A percentile compares a stretch with the other conserved stretches of the same genome.
Evolutionary conservation across 2,113 vertebrate genomes (phyloP).

Genomic region (Syngnathus floridae): DNA sequence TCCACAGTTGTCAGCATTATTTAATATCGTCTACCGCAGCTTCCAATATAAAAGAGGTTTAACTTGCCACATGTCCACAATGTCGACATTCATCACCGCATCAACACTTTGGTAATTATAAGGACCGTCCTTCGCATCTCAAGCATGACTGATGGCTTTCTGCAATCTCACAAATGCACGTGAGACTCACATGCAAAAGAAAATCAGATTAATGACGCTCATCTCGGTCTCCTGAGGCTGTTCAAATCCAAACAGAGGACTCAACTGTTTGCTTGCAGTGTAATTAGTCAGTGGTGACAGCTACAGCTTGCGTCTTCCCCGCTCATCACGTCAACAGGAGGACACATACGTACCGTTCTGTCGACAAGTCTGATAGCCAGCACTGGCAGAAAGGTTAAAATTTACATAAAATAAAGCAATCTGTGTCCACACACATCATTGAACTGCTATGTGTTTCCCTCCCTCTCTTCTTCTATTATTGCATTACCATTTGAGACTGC

Average conservation of each 20-base stretch:
- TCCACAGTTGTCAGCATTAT: not conserved
- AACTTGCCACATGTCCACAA: slow-evolving; percentile 44
- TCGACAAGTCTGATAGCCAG: slow-evolving; percentile 61
- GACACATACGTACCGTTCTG: slow-evolving; percentile 48
- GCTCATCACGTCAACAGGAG: slow-evolving; percentile 54
- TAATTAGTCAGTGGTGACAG: slow-evolving; percentile 67
- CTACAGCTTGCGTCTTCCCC: slow-evolving; percentile 50
- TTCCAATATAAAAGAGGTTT: slow-evolving; percentile 11
- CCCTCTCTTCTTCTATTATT: slow-evolving; percentile 16
- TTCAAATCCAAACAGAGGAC: slow-evolving; percentile 65
- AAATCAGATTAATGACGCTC: slow-evolving; percentile 65
- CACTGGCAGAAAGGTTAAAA: slow-evolving; percentile 58
- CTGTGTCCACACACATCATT: slow-evolving; percentile 48
- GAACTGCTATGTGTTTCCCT: not conserved
- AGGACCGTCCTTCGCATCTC: slow-evolving; percentile 53
- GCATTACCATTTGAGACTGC: slow-evolving; percentile 15
- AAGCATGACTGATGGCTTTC: slow-evolving; percentile 61
- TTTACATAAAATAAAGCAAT: slow-evolving; percentile 66
- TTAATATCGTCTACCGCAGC: not conserved
- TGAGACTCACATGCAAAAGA: slow-evolving; percentile 36
- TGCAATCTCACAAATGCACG: slow-evolving; percentile 43
- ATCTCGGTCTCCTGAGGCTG: slow-evolving; percentile 52
- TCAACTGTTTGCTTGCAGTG: slow-evolving; percentile 59
- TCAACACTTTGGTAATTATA: slow-evolving; percentile 53
- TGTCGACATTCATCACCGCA: slow-evolving; percentile 53